phyloP scores from a whole-genome alignment of 2,888 invertebrate genomes.

The Phalera bucephala region DNA sequence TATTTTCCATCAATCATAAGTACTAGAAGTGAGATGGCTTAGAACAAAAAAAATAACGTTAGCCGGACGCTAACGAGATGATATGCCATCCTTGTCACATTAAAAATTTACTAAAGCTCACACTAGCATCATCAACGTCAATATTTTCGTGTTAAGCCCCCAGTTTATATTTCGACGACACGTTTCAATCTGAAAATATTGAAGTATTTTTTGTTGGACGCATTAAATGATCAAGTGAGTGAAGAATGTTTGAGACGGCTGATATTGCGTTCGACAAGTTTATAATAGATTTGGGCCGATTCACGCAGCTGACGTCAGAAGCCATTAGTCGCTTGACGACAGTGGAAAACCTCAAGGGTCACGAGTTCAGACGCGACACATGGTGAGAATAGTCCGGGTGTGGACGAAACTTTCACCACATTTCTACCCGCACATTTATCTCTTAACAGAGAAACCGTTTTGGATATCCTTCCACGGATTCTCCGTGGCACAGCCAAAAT shows the following conservation, averaged over 20 bases:
- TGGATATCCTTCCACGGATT: conserved; percentile 38
- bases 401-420: conserved; percentile 60
- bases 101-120: too few relatives aligned
- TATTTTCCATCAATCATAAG: too few relatives aligned
- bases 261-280: conserved; percentile 36
- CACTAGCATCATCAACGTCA: too few relatives aligned
- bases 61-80: too few relatives aligned
- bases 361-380: conserved; percentile 63
- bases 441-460: conserved; percentile 55
- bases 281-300: conserved; percentile 44
- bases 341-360: conserved; percentile 68
- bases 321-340: conserved; percentile 63
- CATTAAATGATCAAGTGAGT: conserved; percentile 6
- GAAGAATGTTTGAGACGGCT: conserved; percentile 3
- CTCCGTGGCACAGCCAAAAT: conserved; percentile 17
- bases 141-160: too few relatives aligned
- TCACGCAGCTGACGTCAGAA: conserved; percentile 54
- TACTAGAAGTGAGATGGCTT: too few relatives aligned
- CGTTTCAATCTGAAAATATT: too few relatives aligned
- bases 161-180: too few relatives aligned
- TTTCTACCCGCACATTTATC: conserved; percentile 66
- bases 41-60: too few relatives aligned
- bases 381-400: conserved; percentile 65
- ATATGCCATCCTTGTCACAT: too few relatives aligned
- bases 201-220: too few relatives aligned